Evolutionary conservation across 64 coral and sea anemone species (phyloP).

Genomic region (Montipora efflorescens): DNA sequence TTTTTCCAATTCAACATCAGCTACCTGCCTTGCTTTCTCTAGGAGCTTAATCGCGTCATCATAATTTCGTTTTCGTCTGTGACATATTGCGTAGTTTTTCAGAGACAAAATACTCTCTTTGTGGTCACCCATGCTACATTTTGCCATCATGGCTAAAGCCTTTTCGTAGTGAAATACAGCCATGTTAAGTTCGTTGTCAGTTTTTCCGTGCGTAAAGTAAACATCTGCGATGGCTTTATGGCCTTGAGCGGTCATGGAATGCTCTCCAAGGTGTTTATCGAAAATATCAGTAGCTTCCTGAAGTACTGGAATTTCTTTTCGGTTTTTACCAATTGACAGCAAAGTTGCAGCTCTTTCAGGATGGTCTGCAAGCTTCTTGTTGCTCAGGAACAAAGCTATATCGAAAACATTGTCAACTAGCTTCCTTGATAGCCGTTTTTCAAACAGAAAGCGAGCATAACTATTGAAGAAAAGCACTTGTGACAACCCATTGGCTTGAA

Average conservation of each 20-base stretch:
- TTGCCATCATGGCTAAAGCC: background rate
- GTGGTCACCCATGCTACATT: constrained; percentile 1
- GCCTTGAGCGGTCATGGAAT: constrained; percentile 33
- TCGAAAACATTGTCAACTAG: too few relatives aligned
- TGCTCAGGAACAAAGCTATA: background rate
- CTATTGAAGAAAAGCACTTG: constrained; percentile 42
- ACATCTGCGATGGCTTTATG: constrained; percentile 41
- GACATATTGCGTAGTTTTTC: constrained; percentile 7
- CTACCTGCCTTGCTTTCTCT: background rate
- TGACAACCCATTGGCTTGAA: constrained; percentile 10
- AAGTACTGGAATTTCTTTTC: background rate
- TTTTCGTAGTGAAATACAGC: background rate
- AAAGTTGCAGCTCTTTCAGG: constrained; percentile 18
- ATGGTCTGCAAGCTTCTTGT: background rate
- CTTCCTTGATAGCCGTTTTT: too few relatives aligned
- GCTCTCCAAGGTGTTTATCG: background rate
- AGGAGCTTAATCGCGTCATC: background rate
- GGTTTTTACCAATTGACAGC: background rate
- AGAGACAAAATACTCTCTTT: constrained; percentile 17
- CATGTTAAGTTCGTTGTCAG: background rate
- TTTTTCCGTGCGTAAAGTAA: background rate
- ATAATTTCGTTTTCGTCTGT: background rate
- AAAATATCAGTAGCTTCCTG: constrained; percentile 11
- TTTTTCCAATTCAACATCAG: background rate
- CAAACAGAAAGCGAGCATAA: constrained; percentile 31